A percentile compares a stretch with the other conserved stretches of the same genome.
phyloP scores from a whole-genome alignment of 2,888 invertebrate genomes.

The Temnothorax unifasciatus region DNA sequence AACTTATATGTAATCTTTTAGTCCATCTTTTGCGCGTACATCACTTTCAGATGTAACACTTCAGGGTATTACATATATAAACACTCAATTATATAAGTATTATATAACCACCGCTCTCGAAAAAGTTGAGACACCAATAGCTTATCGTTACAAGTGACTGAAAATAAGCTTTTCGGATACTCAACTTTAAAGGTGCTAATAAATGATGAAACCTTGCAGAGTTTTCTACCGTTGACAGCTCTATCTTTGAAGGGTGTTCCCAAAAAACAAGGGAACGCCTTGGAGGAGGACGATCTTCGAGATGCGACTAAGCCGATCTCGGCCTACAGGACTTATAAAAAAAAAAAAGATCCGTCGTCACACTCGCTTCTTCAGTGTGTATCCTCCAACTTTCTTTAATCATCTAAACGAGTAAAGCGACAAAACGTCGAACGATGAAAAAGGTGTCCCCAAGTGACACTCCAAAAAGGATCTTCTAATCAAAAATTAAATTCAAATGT shows the following conservation, averaged over 20 bases:
- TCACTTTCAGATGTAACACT: slow-evolving; percentile 22
- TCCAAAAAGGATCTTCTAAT: slow-evolving; percentile 26
- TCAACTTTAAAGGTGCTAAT: slow-evolving; percentile 29
- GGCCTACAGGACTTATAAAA: slow-evolving; percentile 36
- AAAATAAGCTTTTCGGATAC: slow-evolving; percentile 30
- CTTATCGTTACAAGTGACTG: slow-evolving; percentile 2
- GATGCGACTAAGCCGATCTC: slow-evolving; percentile 47
- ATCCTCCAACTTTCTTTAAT: slow-evolving; percentile 69
- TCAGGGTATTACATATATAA: slow-evolving; percentile 27
- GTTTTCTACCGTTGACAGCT: slow-evolving; percentile 9
- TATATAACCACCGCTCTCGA: slow-evolving; percentile 29
- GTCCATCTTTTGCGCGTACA: slow-evolving; percentile 20
- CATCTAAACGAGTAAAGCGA: slow-evolving; percentile 85
- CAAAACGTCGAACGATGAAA: slow-evolving; percentile 76
- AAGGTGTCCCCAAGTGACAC: slow-evolving; percentile 69
- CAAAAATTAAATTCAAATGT: slow-evolving; percentile 48
- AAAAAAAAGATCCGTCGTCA: slow-evolving; percentile 21
- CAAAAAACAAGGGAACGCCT: slow-evolving; percentile 14
- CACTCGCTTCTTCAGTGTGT: slow-evolving; percentile 28
- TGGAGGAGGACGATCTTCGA: slow-evolving; percentile 66
- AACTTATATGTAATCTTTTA: slow-evolving; percentile 30
- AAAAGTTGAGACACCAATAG: slow-evolving; percentile 42
- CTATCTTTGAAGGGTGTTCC: slow-evolving; percentile 24
- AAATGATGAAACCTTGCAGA: slow-evolving; percentile 21
- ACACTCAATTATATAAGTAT: slow-evolving; percentile 40